Percentiles rank a stretch among this genome's conserved stretches.
Conservation (phyloP, 1,140 invertebrate genomes). For the Pseudomyrmex cubaensis region DNA sequence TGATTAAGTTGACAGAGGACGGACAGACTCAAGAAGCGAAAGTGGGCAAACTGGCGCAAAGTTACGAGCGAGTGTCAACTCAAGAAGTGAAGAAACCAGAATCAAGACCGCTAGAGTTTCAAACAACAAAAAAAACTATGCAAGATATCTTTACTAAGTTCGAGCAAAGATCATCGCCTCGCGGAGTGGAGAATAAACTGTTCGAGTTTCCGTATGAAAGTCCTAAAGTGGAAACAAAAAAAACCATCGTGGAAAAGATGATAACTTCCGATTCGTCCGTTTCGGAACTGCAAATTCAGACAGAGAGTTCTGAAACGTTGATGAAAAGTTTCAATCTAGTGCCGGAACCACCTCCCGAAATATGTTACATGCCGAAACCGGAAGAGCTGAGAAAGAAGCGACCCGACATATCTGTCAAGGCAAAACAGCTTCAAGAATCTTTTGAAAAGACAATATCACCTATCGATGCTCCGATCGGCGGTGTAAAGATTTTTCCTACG, state of each 20-base stretch:
- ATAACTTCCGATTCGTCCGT: constrained; percentile 76
- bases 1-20: constrained; percentile 79
- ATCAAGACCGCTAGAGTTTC: constrained; percentile 65
- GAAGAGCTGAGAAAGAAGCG: constrained; percentile 83
- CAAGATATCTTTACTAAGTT: constrained; percentile 82
- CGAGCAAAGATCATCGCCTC: constrained; percentile 73
- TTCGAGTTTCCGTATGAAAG: constrained; percentile 83
- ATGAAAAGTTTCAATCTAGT: constrained; percentile 86
- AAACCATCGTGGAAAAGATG: constrained; percentile 80
- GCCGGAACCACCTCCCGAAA: constrained; percentile 91
- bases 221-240: constrained; percentile 78
- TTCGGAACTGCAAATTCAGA: constrained; percentile 80
- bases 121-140: constrained; percentile 77
- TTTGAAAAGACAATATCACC: constrained; percentile 86
- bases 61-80: constrained; percentile 81
- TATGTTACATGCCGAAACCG: constrained; percentile 87
- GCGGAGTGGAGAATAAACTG: constrained; percentile 82
- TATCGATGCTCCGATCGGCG: constrained; percentile 87
- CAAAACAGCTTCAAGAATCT: constrained; percentile 88
- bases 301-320: constrained; percentile 80
- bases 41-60: constrained; percentile 83
- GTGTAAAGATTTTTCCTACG: constrained; percentile 87
- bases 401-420: constrained; percentile 87
- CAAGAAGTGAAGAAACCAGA: constrained; percentile 77
- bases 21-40: constrained; percentile 80